Evolutionary conservation across 2,888 invertebrate genomes (phyloP).

Genomic region (Spisula subtruncata): DNA sequence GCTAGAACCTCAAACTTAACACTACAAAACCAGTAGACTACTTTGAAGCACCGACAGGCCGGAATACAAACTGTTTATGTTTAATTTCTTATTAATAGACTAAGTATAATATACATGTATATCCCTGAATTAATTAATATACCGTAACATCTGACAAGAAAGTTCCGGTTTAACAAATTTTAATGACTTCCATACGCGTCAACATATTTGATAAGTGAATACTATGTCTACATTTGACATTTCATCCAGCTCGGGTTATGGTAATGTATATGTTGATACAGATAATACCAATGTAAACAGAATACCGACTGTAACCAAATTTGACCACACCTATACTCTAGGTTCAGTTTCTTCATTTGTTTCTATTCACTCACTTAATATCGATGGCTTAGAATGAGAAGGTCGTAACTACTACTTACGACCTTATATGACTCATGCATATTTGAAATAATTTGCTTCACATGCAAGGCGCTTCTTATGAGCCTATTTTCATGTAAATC

Average conservation of each 20-base stretch:
- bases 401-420: too few relatives aligned
- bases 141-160: not conserved
- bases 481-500: too few relatives aligned
- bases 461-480: too few relatives aligned
- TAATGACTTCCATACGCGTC: not conserved
- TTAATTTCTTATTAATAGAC: not conserved
- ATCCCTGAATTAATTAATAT: not conserved
- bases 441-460: too few relatives aligned
- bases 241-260: not conserved
- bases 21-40: too few relatives aligned
- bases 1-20: too few relatives aligned
- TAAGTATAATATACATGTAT: not conserved
- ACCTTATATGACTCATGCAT: too few relatives aligned
- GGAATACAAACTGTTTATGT: too few relatives aligned
- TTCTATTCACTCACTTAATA: too few relatives aligned
- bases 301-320: not conserved
- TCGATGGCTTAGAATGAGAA: too few relatives aligned
- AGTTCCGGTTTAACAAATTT: not conserved
- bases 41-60: too few relatives aligned
- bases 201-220: conserved; percentile 3
- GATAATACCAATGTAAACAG: not conserved
- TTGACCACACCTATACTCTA: not conserved
- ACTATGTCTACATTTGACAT: not conserved
- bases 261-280: not conserved
- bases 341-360: too few relatives aligned